Percentiles rank a stretch among this genome's conserved stretches.
Evolutionary conservation across 2,888 invertebrate species (phyloP).

Genomic region (Flexamia atlantica): DNA sequence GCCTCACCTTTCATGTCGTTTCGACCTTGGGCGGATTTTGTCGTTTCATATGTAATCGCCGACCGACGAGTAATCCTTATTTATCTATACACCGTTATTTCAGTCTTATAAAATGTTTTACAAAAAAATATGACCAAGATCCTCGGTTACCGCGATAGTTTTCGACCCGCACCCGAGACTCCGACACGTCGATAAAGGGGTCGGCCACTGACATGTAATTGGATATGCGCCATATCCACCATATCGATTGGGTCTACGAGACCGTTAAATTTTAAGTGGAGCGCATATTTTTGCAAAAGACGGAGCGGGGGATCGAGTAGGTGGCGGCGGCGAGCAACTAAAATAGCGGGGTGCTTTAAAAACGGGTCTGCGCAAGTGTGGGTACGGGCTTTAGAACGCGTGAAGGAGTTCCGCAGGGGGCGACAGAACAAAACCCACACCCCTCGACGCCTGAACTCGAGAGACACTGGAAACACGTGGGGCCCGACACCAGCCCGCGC

Average conservation of each 20-base stretch:
- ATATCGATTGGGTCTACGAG: constrained; percentile 3
- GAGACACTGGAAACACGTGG: constrained; percentile 23
- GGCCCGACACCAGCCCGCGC: neutral
- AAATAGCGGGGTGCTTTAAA: constrained; percentile 51
- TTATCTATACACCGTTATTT: too few relatives aligned
- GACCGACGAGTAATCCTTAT: too few relatives aligned
- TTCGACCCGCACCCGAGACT: too few relatives aligned
- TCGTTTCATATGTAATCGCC: too few relatives aligned
- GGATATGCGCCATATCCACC: constrained; percentile 11
- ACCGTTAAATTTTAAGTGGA: constrained; percentile 20
- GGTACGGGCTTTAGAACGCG: constrained; percentile 43
- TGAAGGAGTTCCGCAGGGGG: constrained; percentile 32
- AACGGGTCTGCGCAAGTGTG: constrained; percentile 30
- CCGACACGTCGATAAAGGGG: neutral
- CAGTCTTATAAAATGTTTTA: too few relatives aligned
- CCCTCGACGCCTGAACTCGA: neutral
- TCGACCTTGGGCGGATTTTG: too few relatives aligned
- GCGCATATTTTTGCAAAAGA: constrained; percentile 32
- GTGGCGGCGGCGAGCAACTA: constrained; percentile 32
- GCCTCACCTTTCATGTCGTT: too few relatives aligned
- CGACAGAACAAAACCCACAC: constrained; percentile 21
- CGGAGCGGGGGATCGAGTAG: constrained; percentile 45
- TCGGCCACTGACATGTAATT: neutral
- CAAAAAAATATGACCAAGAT: too few relatives aligned
- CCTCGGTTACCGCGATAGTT: too few relatives aligned